A percentile compares a stretch with the other conserved stretches of the same genome.
These are phyloP conservation scores for Coronaproctus castanopsis DNA, from an alignment of 2,888 invertebrate species.

Conservation along the genomic window DNA sequence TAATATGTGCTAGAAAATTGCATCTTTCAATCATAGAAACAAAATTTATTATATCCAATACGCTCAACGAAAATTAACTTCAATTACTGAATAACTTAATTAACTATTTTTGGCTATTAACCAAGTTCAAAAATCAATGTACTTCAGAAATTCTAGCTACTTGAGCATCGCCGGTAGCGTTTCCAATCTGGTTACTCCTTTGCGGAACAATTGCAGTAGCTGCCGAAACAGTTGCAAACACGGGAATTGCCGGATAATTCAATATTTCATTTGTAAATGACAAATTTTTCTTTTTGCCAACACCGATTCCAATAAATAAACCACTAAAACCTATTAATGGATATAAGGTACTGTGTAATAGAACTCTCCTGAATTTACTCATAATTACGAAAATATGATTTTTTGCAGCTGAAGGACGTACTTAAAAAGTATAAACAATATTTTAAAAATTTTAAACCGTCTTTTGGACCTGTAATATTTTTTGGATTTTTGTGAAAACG, in stretches of 20 bases:
- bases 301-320: background rate
- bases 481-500: too few species aligned
- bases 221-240: conserved; percentile 11
- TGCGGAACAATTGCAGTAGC: conserved; percentile 2
- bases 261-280: background rate
- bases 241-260: conserved; percentile 7
- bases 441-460: too few species aligned
- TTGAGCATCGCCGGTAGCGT: background rate
- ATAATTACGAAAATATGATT: background rate
- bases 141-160: conserved; percentile 6
- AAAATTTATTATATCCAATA: too few species aligned
- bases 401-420: too few species aligned
- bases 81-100: too few species aligned
- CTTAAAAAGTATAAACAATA: too few species aligned
- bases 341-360: background rate
- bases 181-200: background rate
- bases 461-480: too few species aligned
- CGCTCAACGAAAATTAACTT: too few species aligned
- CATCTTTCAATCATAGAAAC: too few species aligned
- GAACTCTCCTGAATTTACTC: background rate
- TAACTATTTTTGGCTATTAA: too few species aligned
- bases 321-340: background rate
- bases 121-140: too few species aligned
- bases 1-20: too few species aligned
- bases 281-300: background rate